phyloP scores from a whole-genome alignment of 2,113 vertebrate species.

The Hymenochirus boettgeri region DNA sequence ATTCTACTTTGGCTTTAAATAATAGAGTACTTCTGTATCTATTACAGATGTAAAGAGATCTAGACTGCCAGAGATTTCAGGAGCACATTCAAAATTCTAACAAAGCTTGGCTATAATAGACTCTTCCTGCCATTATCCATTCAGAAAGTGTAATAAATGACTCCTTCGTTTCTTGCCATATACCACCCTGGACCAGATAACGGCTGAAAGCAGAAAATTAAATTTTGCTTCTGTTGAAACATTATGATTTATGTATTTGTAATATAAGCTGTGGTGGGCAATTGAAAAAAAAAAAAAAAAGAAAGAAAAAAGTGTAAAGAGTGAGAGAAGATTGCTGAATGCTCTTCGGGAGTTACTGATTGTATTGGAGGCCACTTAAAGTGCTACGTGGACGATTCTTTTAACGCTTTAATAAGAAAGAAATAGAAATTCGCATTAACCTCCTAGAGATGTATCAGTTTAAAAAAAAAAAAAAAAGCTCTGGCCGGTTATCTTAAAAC shows the following conservation, averaged over 20 bases:
- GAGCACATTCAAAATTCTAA: constrained; percentile 72
- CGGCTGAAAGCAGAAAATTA: constrained; percentile 90
- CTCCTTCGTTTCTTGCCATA: constrained; percentile 79
- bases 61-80: constrained; percentile 65
- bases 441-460: constrained; percentile 26
- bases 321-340: constrained; percentile 51
- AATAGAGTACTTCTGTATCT: constrained; percentile 76
- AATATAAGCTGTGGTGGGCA: constrained; percentile 80
- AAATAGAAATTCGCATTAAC: constrained; percentile 50
- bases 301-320: constrained; percentile 28
- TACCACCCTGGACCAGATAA: constrained; percentile 87
- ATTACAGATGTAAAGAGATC: constrained; percentile 77
- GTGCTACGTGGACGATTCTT: constrained; percentile 35
- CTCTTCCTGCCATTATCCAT: constrained; percentile 86
- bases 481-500: constrained; percentile 35
- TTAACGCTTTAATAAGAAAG: constrained; percentile 50
- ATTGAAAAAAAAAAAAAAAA: constrained; percentile 56
- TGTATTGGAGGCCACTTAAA: constrained; percentile 60
- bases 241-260: constrained; percentile 99
- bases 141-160: constrained; percentile 94
- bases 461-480: constrained; percentile 26
- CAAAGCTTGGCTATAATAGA: constrained; percentile 83
- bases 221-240: constrained; percentile 98
- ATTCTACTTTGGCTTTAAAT: constrained; percentile 74
- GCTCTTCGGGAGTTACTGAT: constrained; percentile 66